Evolutionary conservation across 1,140 invertebrate genomes (phyloP).

Genomic region (Drosophila sp.): DNA sequence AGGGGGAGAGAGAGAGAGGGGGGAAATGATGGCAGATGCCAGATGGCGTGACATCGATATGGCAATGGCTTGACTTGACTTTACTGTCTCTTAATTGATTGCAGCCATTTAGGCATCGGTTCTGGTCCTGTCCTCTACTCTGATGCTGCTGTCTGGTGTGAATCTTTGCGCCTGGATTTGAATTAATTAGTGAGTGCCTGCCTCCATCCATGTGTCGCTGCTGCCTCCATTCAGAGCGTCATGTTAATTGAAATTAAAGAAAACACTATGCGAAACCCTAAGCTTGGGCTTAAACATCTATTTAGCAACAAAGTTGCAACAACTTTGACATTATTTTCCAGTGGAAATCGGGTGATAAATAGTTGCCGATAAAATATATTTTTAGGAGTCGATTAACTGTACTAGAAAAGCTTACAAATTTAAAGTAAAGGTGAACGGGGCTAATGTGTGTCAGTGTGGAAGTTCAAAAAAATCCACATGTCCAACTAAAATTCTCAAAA

Average conservation of each 20-base stretch:
- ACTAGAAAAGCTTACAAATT: no score
- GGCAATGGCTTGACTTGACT: conserved; percentile 57
- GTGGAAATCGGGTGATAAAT: no score
- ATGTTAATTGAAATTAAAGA: conserved; percentile 39
- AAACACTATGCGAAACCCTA: not conserved
- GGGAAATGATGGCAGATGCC: conserved; percentile 24
- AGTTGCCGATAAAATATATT: no score
- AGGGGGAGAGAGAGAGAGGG: not conserved
- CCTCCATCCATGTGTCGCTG: conserved; percentile 7
- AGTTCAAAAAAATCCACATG: no score
- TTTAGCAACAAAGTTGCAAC: not conserved
- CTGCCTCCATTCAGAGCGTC: conserved; percentile 9
- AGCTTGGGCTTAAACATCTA: not conserved
- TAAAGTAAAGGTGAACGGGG: no score
- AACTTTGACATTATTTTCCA: not conserved
- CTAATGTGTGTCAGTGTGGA: no score
- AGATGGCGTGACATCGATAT: conserved; percentile 64
- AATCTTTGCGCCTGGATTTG: conserved; percentile 71
- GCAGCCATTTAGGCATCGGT: conserved; percentile 64
- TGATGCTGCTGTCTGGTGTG: conserved; percentile 44
- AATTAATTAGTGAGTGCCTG: conserved; percentile 63
- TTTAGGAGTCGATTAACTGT: no score
- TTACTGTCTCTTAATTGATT: conserved; percentile 75
- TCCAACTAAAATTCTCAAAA: no score
- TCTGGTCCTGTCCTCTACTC: not conserved